Base-by-base conservation (phyloP, 2,888 invertebrate species). In the Strigamia crassipes region DNA sequence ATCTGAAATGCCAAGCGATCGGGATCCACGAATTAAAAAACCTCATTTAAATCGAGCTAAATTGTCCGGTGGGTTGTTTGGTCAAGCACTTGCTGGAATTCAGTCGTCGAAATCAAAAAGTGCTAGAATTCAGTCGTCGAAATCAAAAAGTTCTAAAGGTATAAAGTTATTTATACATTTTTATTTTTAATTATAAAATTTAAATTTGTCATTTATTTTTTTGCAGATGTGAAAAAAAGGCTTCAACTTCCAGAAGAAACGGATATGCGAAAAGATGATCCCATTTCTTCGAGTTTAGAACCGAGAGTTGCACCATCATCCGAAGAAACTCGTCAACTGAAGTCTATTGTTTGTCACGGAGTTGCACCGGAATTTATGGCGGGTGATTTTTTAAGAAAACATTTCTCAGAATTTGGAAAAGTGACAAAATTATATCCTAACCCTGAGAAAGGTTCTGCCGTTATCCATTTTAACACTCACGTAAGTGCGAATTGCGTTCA, bases 401-500 rank as follows among this genome's bases (percentile, higher is more conserved):
- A 89, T 84, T 89, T 89, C 84, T 84, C 91, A 23, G 91, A 92
- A 86, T 95, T 92, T 89, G 95, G 95, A 0, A 90, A 89, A 61
- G 91, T 94, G 2, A 90, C 90, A 15, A 91, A 91, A 83, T 91
- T 94, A 80, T 90, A 91, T 51, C 88, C 93, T 81, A 90, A 91
- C 80, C 91, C 92, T 0, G 92, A 91, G 82, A 91, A 91, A 80
- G 90, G 90, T 82, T 90, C 90, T 84, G 94, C 94, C 84, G 91
- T 91, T 0, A 90, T 94, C 10, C 92, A 92, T 85, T 95, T 93
- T 88, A 90, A 91, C 61, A 91, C 89, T 51, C 90, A 91, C 80
- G 89, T 86, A 84, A 84, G 85, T 46, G 38, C 27, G 18, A 23
- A 61, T 61, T 18, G 38, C 4, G 12, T 1, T 5, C 13, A 46